These are phyloP conservation scores for Gymnarchus niloticus DNA, from an alignment of 2,113 vertebrate species.

Conservation along the genomic window DNA sequence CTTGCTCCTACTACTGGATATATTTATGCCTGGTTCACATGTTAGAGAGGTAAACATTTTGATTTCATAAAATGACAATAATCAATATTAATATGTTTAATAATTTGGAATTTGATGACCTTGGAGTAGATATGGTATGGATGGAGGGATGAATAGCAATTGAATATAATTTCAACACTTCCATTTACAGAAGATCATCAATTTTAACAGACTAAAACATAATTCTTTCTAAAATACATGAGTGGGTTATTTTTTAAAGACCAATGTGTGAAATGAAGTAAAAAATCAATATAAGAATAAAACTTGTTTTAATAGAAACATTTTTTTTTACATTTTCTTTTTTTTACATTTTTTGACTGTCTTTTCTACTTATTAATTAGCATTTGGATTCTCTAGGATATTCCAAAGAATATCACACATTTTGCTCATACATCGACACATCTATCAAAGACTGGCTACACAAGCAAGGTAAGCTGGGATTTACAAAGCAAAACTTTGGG, in stretches of 20 bases:
- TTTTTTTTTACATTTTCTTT: neutral
- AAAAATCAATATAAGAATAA: neutral
- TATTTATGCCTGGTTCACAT: slow-evolving; percentile 39
- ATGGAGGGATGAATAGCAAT: neutral
- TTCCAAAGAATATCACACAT: neutral
- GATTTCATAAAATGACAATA: neutral
- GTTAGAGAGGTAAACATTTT: slow-evolving; percentile 29
- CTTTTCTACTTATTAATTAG: neutral
- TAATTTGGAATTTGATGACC: neutral
- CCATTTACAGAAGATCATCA: neutral
- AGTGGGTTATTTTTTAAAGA: no score
- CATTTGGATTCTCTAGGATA: neutral
- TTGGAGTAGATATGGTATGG: neutral
- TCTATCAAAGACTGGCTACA: neutral
- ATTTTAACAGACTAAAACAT: neutral
- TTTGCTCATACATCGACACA: neutral
- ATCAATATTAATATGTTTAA: neutral
- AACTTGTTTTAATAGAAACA: neutral
- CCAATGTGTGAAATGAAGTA: no score
- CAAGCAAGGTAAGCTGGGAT: neutral
- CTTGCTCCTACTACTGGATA: slow-evolving; percentile 3
- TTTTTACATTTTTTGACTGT: neutral
- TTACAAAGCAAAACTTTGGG: neutral
- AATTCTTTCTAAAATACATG: neutral
- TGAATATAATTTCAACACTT: neutral